Evolutionary conservation across 1,140 invertebrate species (phyloP), one percentile per base, ranked within the genome.

Genomic region (Rhagoletis zephyria): DNA sequence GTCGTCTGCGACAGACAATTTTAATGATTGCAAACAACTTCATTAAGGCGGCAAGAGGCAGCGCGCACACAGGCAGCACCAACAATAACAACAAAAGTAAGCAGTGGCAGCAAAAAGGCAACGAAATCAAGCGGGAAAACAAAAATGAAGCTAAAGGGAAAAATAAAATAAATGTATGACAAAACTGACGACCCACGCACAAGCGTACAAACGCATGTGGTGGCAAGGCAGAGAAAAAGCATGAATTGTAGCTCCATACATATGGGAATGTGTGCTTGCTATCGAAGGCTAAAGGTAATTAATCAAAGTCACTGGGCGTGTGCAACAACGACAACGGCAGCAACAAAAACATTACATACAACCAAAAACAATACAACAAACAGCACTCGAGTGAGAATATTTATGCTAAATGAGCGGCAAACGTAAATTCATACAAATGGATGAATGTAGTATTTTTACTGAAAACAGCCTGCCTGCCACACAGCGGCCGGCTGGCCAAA

Each of bases 261-360:
- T 48, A 45, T 30, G 4, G 14, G 70, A 12, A 30, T 59, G 74
- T n/a, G 16, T 56, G n/a, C 56, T n/a, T 56, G 48, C 74, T 48
- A 81, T 56, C 48, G 74, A 81, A 51, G 48, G n/a, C 74, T 12
- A 56, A 91, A 91, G 90, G 90, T 91, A 91, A 91, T 91, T 91
- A 91, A 91, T 91, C 90, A 91, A 91, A 91, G 91, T 91, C 90
- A 91, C 90, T 90, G 90, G 90, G 90, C 90, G 90, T 91, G 91
- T 91, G 91, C 89, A 91, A 81, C 48, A 56, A 56, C 74, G n/a
- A 74, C 70, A 74, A 74, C 1, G 40, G 5, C 45, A 74, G 30
- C 70, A 74, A 45, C 10, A 48, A 74, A 12, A n/a, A n/a, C 4
- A 74, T 16, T 1, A 56, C 4, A 14, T 12, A n/a, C 12, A 63